A percentile compares a stretch with the other conserved stretches of the same genome.
Conservation (phyloP, 2,797 vertebrate species). For the Cheirogaleus major region DNA sequence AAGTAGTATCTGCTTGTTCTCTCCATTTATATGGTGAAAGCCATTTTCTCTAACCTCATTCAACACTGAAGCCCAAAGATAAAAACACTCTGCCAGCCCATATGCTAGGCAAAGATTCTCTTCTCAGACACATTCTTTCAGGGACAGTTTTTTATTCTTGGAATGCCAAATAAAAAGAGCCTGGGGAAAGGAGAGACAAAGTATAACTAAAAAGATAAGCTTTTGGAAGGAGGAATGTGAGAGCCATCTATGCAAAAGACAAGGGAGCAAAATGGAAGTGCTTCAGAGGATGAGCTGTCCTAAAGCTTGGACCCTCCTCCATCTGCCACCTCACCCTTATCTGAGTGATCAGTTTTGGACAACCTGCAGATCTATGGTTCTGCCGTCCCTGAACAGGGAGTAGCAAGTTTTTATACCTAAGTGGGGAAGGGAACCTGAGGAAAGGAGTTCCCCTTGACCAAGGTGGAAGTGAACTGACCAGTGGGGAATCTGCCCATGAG, state of each 20-base stretch:
- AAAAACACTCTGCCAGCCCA: neutral
- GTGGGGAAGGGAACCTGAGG: neutral
- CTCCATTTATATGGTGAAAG: neutral
- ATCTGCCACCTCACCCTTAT: rapidly evolving
- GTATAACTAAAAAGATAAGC: neutral
- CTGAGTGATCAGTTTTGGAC: neutral
- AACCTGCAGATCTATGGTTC: neutral
- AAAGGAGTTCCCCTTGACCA: neutral
- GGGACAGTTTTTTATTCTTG: conserved; percentile 30
- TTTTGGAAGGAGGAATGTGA: neutral
- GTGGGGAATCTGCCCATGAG: neutral
- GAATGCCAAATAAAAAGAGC: neutral
- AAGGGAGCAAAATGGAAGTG: neutral
- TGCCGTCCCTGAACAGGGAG: neutral
- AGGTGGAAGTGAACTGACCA: neutral
- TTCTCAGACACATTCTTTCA: conserved; percentile 19
- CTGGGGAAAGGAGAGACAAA: neutral
- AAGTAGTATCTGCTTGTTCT: neutral
- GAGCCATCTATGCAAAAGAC: neutral
- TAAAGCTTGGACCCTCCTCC: neutral
- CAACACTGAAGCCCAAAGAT: conserved; percentile 10
- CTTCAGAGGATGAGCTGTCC: neutral
- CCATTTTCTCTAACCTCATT: neutral
- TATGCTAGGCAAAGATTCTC: neutral
- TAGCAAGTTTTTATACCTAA: neutral